These are phyloP conservation scores for Dermochelys coriacea DNA, from an alignment of 2,797 vertebrate species.

Conservation along the genomic window DNA sequence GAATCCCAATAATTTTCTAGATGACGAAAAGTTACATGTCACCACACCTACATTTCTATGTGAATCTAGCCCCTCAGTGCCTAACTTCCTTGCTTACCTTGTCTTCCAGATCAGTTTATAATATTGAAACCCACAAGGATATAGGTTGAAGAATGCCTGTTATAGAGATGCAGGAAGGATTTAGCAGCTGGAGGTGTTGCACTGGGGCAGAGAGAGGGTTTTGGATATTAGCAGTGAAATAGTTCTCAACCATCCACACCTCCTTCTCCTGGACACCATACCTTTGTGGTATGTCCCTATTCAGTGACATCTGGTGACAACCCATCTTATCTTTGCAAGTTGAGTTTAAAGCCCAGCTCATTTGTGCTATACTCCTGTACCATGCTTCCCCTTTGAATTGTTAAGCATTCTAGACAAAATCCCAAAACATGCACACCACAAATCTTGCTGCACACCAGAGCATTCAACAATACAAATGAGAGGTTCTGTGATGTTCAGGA, in stretches of 20 bases:
- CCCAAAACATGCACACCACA: no score
- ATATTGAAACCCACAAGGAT: not conserved
- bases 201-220: not conserved
- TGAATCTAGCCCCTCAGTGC: no score
- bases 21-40: no score
- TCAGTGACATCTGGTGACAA: not conserved
- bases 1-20: no score
- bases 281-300: not conserved
- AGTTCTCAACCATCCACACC: not conserved
- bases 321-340: not conserved
- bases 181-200: not conserved
- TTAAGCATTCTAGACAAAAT: not conserved
- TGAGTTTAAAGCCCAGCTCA: not conserved
- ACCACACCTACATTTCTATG: no score
- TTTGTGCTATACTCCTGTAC: not conserved
- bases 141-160: not conserved
- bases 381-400: accelerated
- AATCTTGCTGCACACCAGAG: accelerated
- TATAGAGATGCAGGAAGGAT: not conserved
- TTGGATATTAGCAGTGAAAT: not conserved
- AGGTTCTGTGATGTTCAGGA: not conserved
- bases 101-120: not conserved
- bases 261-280: not conserved
- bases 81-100: not conserved
- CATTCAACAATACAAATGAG: not conserved